Conservation (phyloP, 2,888 invertebrate genomes). For the Dynastes maya region DNA sequence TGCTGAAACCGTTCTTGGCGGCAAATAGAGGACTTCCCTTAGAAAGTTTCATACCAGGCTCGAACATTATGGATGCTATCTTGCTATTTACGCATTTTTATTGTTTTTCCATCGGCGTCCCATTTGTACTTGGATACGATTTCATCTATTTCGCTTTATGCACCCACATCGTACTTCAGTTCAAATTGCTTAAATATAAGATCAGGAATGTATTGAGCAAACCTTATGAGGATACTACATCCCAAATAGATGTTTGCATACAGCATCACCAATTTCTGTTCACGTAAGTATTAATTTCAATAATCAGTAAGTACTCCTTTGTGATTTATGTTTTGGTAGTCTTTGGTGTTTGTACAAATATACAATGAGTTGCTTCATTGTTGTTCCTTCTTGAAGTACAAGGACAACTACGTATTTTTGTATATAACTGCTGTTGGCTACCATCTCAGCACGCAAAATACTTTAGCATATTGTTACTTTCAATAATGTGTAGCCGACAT, state of each 20-base stretch:
- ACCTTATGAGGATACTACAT: not conserved
- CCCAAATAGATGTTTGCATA: not conserved
- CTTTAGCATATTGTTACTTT: too few relatives aligned
- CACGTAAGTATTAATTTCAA: not conserved
- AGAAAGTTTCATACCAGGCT: not conserved
- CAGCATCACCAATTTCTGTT: not conserved
- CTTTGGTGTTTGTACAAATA: too few relatives aligned
- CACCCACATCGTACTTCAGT: not conserved
- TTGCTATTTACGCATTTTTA: not conserved
- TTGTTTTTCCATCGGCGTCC: not conserved
- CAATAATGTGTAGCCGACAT: too few relatives aligned
- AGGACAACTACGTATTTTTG: too few relatives aligned
- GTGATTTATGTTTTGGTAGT: too few relatives aligned
- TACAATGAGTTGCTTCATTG: too few relatives aligned
- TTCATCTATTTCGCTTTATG: not conserved
- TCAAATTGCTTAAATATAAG: not conserved
- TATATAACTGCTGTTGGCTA: too few relatives aligned
- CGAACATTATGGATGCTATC: not conserved
- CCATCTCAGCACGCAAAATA: too few relatives aligned
- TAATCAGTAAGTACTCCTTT: too few relatives aligned
- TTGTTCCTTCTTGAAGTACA: too few relatives aligned
- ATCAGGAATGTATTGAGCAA: not conserved
- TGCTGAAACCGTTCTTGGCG: not conserved
- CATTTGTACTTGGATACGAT: constrained; percentile 7
- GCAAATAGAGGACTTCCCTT: not conserved